A percentile compares a stretch with the other conserved stretches of the same genome.
Conservation (phyloP, 2,888 invertebrate species). For the Drosophila nigricruria region DNA sequence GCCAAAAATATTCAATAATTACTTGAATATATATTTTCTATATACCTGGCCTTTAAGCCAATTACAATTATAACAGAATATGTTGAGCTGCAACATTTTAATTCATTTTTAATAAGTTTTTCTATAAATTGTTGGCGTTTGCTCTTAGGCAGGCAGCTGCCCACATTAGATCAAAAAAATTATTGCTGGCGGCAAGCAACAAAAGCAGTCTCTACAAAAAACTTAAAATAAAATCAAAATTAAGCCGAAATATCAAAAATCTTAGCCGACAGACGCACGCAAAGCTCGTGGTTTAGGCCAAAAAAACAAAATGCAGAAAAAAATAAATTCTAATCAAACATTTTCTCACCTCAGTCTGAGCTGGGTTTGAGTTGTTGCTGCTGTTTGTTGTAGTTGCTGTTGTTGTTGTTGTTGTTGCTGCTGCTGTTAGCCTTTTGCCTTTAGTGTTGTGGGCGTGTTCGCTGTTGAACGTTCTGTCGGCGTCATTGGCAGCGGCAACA, state of each 20-base stretch:
- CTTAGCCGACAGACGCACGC: slow-evolving; percentile 47
- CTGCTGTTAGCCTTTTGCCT: slow-evolving; percentile 53
- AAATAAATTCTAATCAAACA: slow-evolving; percentile 73
- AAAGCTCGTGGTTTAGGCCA: slow-evolving; percentile 38
- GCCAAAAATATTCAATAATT: neutral
- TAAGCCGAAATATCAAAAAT: slow-evolving; percentile 20
- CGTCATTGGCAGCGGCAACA: slow-evolving; percentile 65
- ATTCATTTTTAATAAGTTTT: slow-evolving; percentile 9
- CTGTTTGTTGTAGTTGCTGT: slow-evolving; percentile 23
- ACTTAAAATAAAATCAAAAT: slow-evolving; percentile 12
- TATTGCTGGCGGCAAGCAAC: slow-evolving; percentile 35
- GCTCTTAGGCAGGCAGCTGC: slow-evolving; percentile 8
- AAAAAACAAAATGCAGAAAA: neutral
- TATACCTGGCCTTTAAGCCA: neutral
- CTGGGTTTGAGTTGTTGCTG: slow-evolving; percentile 27
- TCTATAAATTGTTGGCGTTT: slow-evolving; percentile 5
- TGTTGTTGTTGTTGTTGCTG: slow-evolving; percentile 33
- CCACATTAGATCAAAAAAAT: slow-evolving; percentile 11
- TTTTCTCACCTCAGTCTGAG: slow-evolving; percentile 75
- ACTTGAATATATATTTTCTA: neutral
- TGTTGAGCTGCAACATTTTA: neutral
- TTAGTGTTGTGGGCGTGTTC: slow-evolving; percentile 77
- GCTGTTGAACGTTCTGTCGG: slow-evolving; percentile 83
- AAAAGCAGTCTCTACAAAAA: slow-evolving; percentile 15
- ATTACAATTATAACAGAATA: slow-evolving; percentile 1